Percentiles rank a stretch among this genome's conserved stretches.
Conservation (phyloP, 2,797 vertebrate genomes). For the Sternotherus odoratus region DNA sequence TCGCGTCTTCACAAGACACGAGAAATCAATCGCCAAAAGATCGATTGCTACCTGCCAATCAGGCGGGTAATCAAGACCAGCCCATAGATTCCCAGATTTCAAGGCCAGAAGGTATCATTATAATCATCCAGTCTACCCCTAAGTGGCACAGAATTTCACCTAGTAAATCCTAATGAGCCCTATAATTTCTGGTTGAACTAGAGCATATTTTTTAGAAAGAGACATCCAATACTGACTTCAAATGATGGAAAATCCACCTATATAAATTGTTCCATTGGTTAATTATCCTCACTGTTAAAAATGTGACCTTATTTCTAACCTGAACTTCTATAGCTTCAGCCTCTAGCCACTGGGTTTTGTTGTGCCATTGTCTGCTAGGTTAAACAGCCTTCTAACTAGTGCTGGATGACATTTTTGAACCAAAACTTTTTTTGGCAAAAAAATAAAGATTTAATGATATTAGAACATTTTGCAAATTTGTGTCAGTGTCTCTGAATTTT, state of each 20-base stretch:
- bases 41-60: no score
- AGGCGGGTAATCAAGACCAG: no score
- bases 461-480: not conserved
- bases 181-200: not conserved
- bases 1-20: no score
- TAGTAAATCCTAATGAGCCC: not conserved
- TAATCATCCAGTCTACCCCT: not conserved
- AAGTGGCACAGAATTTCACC: not conserved
- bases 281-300: not conserved
- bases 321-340: not conserved
- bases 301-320: not conserved
- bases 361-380: not conserved
- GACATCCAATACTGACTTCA: not conserved
- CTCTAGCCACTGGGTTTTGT: not conserved
- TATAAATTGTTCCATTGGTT: not conserved
- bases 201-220: not conserved
- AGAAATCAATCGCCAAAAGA: no score
- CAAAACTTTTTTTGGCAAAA: not conserved
- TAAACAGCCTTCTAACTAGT: not conserved
- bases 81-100: not conserved
- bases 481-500: not conserved
- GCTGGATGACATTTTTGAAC: not conserved
- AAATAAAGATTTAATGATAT: not conserved
- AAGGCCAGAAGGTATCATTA: not conserved
- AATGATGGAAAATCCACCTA: not conserved